Evolutionary conservation across 2,797 vertebrate genomes (phyloP).

Genomic region (Borostomias antarcticus): DNA sequence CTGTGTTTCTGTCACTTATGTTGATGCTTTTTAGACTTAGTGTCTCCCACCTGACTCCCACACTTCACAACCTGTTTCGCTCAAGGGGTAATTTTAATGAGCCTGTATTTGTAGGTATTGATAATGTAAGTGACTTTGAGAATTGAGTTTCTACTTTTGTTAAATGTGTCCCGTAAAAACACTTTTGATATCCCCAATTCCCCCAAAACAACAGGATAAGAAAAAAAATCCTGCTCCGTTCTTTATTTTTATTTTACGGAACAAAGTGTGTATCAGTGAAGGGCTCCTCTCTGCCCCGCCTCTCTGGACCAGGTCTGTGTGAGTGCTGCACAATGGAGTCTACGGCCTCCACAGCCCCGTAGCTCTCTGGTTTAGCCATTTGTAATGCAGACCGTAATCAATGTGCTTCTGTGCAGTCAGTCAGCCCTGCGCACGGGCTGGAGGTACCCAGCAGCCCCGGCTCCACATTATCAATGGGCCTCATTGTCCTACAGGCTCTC

Average conservation of each 20-base stretch:
- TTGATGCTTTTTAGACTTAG: background rate
- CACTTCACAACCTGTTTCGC: background rate
- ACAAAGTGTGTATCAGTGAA: background rate
- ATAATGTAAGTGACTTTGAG: constrained; percentile 26
- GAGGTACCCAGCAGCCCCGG: constrained; percentile 70
- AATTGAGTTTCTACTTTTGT: constrained; percentile 5
- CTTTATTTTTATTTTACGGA: background rate
- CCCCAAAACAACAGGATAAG: too few relatives aligned
- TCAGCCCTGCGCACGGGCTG: constrained; percentile 56
- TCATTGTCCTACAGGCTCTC: constrained; percentile 62
- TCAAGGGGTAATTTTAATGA: background rate
- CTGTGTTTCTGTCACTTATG: background rate
- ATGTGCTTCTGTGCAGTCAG: constrained; percentile 63
- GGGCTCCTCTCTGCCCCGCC: background rate
- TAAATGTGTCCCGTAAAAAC: background rate
- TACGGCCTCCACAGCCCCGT: constrained; percentile 16
- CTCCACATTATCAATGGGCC: constrained; percentile 72
- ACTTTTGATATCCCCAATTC: too few relatives aligned
- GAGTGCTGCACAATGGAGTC: constrained; percentile 29
- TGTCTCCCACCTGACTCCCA: too few relatives aligned
- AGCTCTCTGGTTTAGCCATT: constrained; percentile 63
- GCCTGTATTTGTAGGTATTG: background rate
- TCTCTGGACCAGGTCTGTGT: constrained; percentile 12
- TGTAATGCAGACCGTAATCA: constrained; percentile 68
- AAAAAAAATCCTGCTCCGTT: too few relatives aligned